These are phyloP conservation scores for Nephrotoma guestfalica DNA, from an alignment of 2,888 invertebrate species.

Conservation along the genomic window DNA sequence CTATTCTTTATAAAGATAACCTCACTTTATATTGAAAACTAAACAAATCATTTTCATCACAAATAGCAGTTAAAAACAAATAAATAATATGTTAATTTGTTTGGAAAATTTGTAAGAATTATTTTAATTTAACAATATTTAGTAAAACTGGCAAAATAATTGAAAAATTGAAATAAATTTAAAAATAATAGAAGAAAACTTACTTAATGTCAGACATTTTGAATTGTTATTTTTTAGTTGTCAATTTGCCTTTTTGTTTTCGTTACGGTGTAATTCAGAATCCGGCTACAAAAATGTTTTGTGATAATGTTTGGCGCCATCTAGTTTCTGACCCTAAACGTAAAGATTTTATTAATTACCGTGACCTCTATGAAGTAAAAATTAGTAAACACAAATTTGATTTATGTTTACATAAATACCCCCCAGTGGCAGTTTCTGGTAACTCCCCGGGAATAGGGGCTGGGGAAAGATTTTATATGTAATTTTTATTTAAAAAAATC, in stretches of 20 bases:
- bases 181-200: conserved; percentile 6
- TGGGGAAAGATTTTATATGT: no score
- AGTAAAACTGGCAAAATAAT: neutral
- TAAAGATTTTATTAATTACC: no score
- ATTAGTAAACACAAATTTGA: no score
- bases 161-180: conserved; percentile 6
- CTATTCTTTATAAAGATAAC: neutral
- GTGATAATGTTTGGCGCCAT: neutral
- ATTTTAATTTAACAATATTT: neutral
- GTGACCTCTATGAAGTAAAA: no score
- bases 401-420: no score
- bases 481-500: no score
- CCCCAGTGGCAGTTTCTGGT: no score
- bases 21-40: neutral
- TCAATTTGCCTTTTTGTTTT: neutral
- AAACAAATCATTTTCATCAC: neutral
- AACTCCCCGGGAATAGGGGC: no score
- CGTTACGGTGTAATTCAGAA: neutral
- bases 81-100: neutral
- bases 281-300: neutral
- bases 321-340: neutral
- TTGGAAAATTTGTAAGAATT: neutral
- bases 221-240: conserved; percentile 6
- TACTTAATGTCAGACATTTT: conserved; percentile 15
- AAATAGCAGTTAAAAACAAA: neutral